phyloP scores from a whole-genome alignment of 1,140 invertebrate species.

The Nebria ingens region DNA sequence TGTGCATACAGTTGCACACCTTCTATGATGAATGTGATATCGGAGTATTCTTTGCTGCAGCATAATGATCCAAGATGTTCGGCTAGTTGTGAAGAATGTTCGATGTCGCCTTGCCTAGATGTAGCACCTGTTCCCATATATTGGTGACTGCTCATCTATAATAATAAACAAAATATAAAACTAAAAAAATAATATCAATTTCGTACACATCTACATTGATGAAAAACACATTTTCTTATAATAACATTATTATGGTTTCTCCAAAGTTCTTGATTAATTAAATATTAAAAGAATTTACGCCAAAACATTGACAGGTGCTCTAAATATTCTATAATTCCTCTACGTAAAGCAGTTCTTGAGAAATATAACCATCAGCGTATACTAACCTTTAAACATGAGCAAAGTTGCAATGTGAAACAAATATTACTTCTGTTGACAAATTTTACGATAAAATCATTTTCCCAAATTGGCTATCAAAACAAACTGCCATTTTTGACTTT shows the following conservation, averaged over 20 bases:
- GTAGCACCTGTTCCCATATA: constrained; percentile 22
- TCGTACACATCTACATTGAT: neutral
- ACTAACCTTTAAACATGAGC: neutral
- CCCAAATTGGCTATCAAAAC: neutral
- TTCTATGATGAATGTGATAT: constrained; percentile 83
- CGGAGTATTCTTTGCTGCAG: constrained; percentile 80
- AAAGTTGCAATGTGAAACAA: too few relatives aligned
- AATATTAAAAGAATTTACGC: too few relatives aligned
- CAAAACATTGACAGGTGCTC: too few relatives aligned
- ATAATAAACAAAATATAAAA: neutral
- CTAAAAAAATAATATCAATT: neutral
- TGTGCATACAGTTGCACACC: constrained; percentile 76
- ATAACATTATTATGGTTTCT: too few relatives aligned
- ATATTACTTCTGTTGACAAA: too few relatives aligned
- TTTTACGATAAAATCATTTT: neutral
- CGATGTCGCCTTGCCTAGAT: constrained; percentile 27
- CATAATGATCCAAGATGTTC: constrained; percentile 75
- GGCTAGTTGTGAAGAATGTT: constrained; percentile 45
- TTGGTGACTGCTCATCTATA: constrained; percentile 24
- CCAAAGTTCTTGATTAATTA: too few relatives aligned
- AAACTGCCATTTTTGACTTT: neutral
- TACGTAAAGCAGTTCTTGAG: neutral
- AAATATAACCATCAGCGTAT: neutral
- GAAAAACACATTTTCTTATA: too few relatives aligned
- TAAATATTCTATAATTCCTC: too few relatives aligned